phyloP scores from a whole-genome alignment of 30 jellyfish, hydroid and myxozoan species.

The Aurelia aurita region DNA sequence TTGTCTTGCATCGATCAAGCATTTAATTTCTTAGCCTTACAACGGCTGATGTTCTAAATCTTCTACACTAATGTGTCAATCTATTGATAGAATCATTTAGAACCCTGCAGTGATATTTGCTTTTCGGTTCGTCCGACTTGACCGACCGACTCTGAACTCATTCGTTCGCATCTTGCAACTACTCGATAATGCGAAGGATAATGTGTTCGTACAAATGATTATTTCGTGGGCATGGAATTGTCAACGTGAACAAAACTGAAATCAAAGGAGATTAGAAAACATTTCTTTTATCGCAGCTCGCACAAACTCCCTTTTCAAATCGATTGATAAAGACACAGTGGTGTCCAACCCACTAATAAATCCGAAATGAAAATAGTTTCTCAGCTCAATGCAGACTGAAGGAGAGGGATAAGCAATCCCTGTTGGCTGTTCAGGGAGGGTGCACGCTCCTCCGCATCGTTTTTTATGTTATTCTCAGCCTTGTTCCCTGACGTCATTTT shows the following conservation, averaged over 20 bases:
- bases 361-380: constrained; percentile 35
- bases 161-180: constrained; percentile 55
- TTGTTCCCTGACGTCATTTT: no score
- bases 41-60: no score
- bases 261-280: constrained; percentile 41
- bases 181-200: neutral
- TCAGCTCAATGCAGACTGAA: neutral
- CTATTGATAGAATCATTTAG: no score
- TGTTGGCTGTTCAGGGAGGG: neutral
- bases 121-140: no score
- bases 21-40: no score
- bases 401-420: constrained; percentile 41
- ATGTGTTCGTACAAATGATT: constrained; percentile 9
- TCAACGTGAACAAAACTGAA: constrained; percentile 21
- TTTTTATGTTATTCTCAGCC: no score
- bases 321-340: constrained; percentile 67
- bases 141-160: neutral
- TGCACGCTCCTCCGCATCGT: no score
- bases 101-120: no score
- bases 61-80: no score
- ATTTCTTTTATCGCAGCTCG: constrained; percentile 41
- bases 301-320: constrained; percentile 48
- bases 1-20: no score
- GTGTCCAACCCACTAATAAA: constrained; percentile 56
- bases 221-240: constrained; percentile 32